These are phyloP conservation scores for Ochotona curzoniae DNA, from an alignment of 2,113 vertebrate species.

Conservation along the genomic window DNA sequence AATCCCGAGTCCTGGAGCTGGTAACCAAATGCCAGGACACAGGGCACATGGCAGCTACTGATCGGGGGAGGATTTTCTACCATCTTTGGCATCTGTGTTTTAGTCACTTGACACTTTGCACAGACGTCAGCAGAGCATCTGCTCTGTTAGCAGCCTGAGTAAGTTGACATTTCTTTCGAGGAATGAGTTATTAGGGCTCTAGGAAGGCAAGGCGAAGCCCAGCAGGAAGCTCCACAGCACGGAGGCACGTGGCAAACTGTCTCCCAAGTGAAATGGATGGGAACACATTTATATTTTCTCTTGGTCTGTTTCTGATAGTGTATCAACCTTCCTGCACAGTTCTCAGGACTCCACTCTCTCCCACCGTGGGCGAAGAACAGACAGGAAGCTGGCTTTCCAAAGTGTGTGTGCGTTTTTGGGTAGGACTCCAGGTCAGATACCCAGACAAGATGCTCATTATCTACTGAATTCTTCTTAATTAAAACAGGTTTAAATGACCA, in stretches of 20 bases:
- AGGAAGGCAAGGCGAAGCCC: conserved; percentile 34
- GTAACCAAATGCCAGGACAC: too few relatives aligned
- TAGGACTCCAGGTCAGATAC: neutral
- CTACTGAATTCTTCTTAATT: neutral
- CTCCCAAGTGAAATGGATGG: neutral
- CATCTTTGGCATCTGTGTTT: conserved; percentile 45
- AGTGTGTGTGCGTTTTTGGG: neutral
- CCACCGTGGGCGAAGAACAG: neutral
- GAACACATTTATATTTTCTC: neutral
- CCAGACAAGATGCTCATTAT: neutral
- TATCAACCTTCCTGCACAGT: neutral
- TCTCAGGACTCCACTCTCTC: neutral
- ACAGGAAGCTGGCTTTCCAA: neutral
- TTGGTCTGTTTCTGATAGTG: neutral
- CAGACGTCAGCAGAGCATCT: conserved; percentile 69
- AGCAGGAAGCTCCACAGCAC: neutral
- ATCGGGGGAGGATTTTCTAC: neutral
- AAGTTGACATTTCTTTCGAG: conserved; percentile 69
- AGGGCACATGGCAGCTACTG: neutral
- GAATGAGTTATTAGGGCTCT: conserved; percentile 41
- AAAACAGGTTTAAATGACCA: neutral
- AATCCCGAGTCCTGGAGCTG: fast-evolving
- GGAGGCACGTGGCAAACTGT: neutral
- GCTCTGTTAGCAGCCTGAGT: conserved; percentile 57
- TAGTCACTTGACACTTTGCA: conserved; percentile 59